These are phyloP conservation scores for Drosophila pseudotakahashii DNA, from an alignment of 2,888 invertebrate species.

Conservation along the genomic window DNA sequence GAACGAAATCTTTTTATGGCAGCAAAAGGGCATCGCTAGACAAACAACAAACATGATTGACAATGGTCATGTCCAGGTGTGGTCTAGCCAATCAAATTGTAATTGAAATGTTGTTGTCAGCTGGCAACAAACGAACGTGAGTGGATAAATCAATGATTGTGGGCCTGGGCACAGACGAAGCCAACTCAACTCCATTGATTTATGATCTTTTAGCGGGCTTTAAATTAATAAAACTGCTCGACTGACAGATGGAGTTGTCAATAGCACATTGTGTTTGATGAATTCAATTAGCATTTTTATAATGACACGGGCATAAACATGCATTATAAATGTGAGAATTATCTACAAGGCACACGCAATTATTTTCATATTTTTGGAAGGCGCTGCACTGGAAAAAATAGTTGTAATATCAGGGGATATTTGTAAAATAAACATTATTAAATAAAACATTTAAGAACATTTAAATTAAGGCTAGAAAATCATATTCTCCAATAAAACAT, in stretches of 20 bases:
- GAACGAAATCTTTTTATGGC: slow-evolving; percentile 23
- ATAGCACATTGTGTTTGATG: slow-evolving; percentile 22
- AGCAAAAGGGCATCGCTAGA: slow-evolving; percentile 1
- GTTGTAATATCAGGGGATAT: too few species aligned
- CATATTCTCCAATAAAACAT: too few species aligned
- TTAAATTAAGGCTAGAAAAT: too few species aligned
- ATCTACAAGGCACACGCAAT: neutral
- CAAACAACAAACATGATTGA: slow-evolving; percentile 11
- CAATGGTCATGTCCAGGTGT: slow-evolving; percentile 60
- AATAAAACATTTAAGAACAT: too few species aligned
- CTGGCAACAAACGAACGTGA: slow-evolving; percentile 47
- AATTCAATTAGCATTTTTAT: slow-evolving; percentile 37
- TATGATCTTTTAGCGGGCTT: slow-evolving; percentile 50
- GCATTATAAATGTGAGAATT: slow-evolving; percentile 5
- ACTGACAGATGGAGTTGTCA: slow-evolving; percentile 53
- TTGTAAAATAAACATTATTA: too few species aligned
- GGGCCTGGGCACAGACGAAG: slow-evolving; percentile 48
- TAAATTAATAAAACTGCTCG: slow-evolving; percentile 56
- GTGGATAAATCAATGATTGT: slow-evolving; percentile 33
- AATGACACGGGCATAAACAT: slow-evolving; percentile 12
- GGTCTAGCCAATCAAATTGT: slow-evolving; percentile 48
- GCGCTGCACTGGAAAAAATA: too few species aligned
- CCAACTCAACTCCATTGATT: slow-evolving; percentile 62
- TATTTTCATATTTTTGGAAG: neutral
- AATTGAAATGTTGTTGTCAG: slow-evolving; percentile 74